Evolutionary conservation across 2,113 vertebrate species (phyloP).

Genomic region (Neotragus pygmaeus): DNA sequence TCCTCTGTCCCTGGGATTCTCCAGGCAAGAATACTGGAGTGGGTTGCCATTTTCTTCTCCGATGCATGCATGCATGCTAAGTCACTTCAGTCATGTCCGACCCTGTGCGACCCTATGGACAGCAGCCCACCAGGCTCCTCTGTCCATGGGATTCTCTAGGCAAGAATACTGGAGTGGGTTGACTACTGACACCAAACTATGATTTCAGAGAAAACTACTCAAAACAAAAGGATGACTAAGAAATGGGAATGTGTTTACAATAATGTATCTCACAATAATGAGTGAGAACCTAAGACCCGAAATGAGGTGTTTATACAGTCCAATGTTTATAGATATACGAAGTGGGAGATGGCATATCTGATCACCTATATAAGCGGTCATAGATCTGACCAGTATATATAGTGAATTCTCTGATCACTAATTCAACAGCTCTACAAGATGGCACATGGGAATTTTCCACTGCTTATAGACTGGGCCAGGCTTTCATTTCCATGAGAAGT

Average conservation of each 20-base stretch:
- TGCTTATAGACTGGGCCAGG: background rate
- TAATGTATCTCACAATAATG: background rate
- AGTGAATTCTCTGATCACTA: background rate
- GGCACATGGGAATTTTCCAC: conserved; percentile 31
- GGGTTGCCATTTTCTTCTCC: background rate
- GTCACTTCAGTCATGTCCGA: background rate
- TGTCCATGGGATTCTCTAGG: background rate
- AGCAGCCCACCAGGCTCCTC: background rate
- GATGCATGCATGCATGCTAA: background rate
- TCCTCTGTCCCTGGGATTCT: background rate
- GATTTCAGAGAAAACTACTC: background rate
- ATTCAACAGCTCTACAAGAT: background rate
- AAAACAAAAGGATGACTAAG: background rate
- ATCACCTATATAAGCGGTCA: background rate
- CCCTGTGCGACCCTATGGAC: background rate
- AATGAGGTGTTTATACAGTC: background rate
- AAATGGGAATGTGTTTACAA: background rate
- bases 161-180: background rate
- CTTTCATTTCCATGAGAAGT: background rate
- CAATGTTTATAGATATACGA: background rate
- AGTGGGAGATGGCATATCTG: background rate
- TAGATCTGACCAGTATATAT: background rate
- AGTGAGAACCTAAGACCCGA: background rate
- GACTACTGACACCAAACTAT: background rate
- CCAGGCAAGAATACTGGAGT: background rate